Percentiles rank a stretch among this genome's conserved stretches.
phyloP scores from a whole-genome alignment of 2,888 invertebrate species.

The Drosophila aldrichi region DNA sequence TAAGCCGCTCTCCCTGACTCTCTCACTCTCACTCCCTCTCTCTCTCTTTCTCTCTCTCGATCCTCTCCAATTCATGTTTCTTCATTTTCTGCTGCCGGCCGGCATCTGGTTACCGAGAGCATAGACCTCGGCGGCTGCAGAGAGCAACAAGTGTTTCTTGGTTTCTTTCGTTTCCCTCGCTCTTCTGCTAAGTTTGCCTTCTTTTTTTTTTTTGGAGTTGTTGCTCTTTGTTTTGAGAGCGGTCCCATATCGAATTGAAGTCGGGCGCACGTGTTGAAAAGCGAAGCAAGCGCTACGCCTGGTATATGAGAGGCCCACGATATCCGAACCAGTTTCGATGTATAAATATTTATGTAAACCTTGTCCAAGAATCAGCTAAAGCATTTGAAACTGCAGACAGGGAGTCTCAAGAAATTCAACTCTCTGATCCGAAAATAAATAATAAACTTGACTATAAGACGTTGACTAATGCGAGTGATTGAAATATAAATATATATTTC shows the following conservation, averaged over 20 bases:
- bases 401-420: neutral
- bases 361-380: neutral
- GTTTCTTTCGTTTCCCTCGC: slow-evolving; percentile 29
- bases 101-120: slow-evolving; percentile 55
- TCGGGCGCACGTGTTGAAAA: slow-evolving; percentile 15
- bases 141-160: slow-evolving; percentile 57
- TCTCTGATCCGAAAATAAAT: neutral
- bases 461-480: too few species aligned
- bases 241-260: neutral
- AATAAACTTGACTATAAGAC: too few species aligned
- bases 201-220: slow-evolving; percentile 14
- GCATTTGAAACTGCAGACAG: neutral
- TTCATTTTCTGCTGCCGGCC: slow-evolving; percentile 67
- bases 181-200: slow-evolving; percentile 21
- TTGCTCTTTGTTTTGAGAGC: slow-evolving; percentile 14
- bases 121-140: slow-evolving; percentile 20
- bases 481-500: too few species aligned
- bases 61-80: slow-evolving; percentile 32
- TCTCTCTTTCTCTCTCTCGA: neutral
- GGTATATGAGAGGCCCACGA: neutral
- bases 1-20: slow-evolving; percentile 20
- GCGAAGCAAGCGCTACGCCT: neutral
- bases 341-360: slow-evolving; percentile 26
- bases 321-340: slow-evolving; percentile 25
- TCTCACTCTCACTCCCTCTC: neutral